phyloP scores from a whole-genome alignment of 1,140 invertebrate species.

The Ostrea edulis region DNA sequence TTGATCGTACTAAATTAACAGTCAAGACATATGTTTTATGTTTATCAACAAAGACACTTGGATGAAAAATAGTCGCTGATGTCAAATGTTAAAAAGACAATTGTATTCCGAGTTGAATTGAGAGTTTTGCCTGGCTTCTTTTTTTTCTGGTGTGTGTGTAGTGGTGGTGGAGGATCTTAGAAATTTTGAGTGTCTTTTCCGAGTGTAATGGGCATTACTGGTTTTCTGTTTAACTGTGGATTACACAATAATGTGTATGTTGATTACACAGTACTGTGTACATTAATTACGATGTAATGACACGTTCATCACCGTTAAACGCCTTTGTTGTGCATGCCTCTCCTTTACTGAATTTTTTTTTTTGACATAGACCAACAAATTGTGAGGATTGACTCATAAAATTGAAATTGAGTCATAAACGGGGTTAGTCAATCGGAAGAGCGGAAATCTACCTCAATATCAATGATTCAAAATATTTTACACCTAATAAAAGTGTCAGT shows the following conservation, averaged over 20 bases:
- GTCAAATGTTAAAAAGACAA: no score
- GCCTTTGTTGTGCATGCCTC: not conserved
- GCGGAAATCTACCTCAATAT: slow-evolving; percentile 36
- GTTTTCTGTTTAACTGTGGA: no score
- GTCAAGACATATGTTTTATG: not conserved
- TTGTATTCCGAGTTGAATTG: no score
- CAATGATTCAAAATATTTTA: slow-evolving; percentile 30
- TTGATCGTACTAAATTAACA: not conserved
- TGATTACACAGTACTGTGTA: no score
- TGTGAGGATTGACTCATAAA: not conserved
- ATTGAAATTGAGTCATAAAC: slow-evolving; percentile 35
- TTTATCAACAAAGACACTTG: not conserved
- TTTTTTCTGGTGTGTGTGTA: no score
- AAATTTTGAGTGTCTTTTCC: no score
- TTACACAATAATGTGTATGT: no score
- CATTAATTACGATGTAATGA: no score
- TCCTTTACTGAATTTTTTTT: not conserved
- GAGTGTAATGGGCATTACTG: no score
- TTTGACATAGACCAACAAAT: not conserved
- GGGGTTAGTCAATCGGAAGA: slow-evolving; percentile 17
- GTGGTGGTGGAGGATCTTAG: no score
- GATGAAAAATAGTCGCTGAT: not conserved
- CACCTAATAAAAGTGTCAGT: slow-evolving; percentile 23
- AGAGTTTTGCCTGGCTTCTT: no score
- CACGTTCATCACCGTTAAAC: not conserved